Evolutionary conservation across 1,140 invertebrate genomes (phyloP), one percentile per base, ranked within the genome.

Genomic region (Yoshiicerus persimilis): DNA sequence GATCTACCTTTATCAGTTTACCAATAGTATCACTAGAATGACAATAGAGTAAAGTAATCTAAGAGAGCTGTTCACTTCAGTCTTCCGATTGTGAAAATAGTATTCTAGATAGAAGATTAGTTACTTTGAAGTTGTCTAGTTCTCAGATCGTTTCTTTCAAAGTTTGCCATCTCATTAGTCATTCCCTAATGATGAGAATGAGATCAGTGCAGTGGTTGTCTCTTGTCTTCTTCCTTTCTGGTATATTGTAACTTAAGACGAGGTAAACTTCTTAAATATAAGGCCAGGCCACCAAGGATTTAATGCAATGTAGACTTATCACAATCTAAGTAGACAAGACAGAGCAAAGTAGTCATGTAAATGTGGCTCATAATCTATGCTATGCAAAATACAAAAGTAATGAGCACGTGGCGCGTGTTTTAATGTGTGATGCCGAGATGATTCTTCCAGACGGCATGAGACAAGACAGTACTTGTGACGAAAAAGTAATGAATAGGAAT

Each of bases 131-230:
- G 32, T 36, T 38, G 75, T 80, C 75, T 70, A 70, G 27, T 30
- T 70, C 75, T 80, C 32, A 80, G 83, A 38, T 84, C 83, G 38
- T 84, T 84, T 84, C 38, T 84, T 84, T 47, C 27, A 47, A 84
- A 88, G 36, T 88, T 88, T 86, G 88, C 70, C 88, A 77, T 88
- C 27, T n/a, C 88, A 88, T 88, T 88, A 86, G 66, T 88, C 88
- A 88, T 86, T 36, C 39, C 47, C 41, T 88, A 88, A 88, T 88
- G 84, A 87, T 75, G 70, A 87, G 86, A 87, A 62, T 64, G 56
- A 86, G 85, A 86, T 80, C 75, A 80, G 75, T 70, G 47, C 32
- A 38, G 75, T 80, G 32, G 32, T 80, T 32, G 30, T 38, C 32
- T 34, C 32, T 13, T 25, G 16, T 38, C n/a, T 38, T 4, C 32